These are phyloP conservation scores for Acholoe squamosa DNA, from an alignment of 2,888 invertebrate species.

Conservation along the genomic window DNA sequence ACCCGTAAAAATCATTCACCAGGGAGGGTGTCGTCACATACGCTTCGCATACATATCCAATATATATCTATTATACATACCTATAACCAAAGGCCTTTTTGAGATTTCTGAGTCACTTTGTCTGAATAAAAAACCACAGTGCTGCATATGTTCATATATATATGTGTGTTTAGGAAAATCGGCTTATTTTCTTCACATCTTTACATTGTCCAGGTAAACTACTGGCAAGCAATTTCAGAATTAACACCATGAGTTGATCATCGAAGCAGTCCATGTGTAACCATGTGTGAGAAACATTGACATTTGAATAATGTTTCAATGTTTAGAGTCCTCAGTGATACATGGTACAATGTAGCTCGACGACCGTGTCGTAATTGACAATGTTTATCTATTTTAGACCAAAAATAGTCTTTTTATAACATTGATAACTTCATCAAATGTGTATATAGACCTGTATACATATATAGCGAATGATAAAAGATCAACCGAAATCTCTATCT, in stretches of 20 bases:
- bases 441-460: neutral
- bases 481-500: constrained; percentile 14
- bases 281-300: neutral
- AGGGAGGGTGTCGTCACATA: neutral
- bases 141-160: constrained; percentile 15
- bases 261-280: neutral
- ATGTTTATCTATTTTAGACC: neutral
- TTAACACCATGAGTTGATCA: neutral
- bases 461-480: constrained; percentile 27
- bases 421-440: neutral
- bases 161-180: constrained; percentile 31
- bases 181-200: neutral
- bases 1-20: neutral
- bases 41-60: constrained; percentile 14
- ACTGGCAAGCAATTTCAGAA: constrained; percentile 34
- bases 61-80: constrained; percentile 13
- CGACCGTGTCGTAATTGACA: neutral
- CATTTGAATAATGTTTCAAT: no score
- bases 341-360: neutral
- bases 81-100: neutral
- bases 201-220: neutral
- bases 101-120: constrained; percentile 37
- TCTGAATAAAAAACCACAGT: constrained; percentile 7
- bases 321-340: neutral
- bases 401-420: neutral